A percentile compares a stretch with the other conserved stretches of the same genome.
These are phyloP conservation scores for Gambusia holbrooki DNA, from an alignment of 2,113 vertebrate species.

Conservation along the genomic window DNA sequence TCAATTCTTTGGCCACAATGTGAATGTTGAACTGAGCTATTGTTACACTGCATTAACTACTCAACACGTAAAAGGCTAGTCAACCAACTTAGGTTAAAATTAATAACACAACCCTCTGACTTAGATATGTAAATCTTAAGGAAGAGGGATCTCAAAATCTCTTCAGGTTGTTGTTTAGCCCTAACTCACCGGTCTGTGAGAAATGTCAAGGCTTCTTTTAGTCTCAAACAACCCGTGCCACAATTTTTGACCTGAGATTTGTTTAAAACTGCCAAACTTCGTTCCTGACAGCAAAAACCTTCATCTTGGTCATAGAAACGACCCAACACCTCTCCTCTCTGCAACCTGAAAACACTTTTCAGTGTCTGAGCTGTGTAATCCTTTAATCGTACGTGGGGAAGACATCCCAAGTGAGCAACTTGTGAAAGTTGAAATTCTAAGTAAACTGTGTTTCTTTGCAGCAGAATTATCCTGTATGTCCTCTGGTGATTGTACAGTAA, in stretches of 20 bases:
- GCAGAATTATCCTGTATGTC: slow-evolving; percentile 32
- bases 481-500: slow-evolving; percentile 63
- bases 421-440: slow-evolving; percentile 43
- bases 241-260: not conserved
- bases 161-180: not conserved
- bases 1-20: not conserved
- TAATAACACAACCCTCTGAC: not conserved
- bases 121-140: not conserved
- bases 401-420: not conserved
- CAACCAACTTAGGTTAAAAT: not conserved
- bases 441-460: slow-evolving; percentile 43
- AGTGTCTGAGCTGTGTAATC: slow-evolving; percentile 10
- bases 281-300: not conserved
- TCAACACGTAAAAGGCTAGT: not conserved
- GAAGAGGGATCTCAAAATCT: not conserved
- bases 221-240: not conserved
- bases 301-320: not conserved
- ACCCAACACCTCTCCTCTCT: slow-evolving; percentile 3
- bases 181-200: not conserved
- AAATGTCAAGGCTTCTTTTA: not conserved
- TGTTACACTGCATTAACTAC: not conserved
- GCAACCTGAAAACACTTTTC: slow-evolving; percentile 27
- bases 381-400: slow-evolving; percentile 35
- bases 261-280: not conserved
- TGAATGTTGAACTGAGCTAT: not conserved